Percentiles rank a stretch among this genome's conserved stretches.
phyloP scores from a whole-genome alignment of 2,888 invertebrate species.

The Plebejus melissa region DNA sequence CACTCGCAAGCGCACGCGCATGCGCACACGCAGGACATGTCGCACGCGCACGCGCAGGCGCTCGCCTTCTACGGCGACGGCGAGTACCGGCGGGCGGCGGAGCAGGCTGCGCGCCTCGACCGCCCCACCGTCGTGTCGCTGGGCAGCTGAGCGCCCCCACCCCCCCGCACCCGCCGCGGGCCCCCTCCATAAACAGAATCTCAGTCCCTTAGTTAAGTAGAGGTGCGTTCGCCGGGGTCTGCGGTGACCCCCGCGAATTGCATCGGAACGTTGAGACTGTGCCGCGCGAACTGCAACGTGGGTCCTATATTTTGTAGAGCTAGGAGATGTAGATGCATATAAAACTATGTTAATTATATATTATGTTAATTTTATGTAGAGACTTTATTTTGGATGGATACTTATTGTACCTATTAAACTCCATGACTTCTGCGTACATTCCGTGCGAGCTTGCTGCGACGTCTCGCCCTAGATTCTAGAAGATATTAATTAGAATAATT shows the following conservation, averaged over 20 bases:
- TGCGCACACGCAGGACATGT: conserved; percentile 47
- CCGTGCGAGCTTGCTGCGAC: conserved; percentile 40
- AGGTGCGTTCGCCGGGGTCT: conserved; percentile 45
- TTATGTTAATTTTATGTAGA: conserved; percentile 8
- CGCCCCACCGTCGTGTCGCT: conserved; percentile 76
- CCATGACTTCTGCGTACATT: conserved; percentile 71
- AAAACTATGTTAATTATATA: conserved; percentile 29
- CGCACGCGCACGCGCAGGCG: conserved; percentile 44
- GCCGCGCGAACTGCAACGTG: conserved; percentile 46
- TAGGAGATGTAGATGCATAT: conserved; percentile 32
- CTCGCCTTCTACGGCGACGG: conserved; percentile 52
- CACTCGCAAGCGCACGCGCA: conserved; percentile 45
- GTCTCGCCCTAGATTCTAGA: neutral
- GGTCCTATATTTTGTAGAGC: conserved; percentile 29
- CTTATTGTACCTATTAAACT: conserved; percentile 41
- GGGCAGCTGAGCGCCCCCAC: conserved; percentile 58
- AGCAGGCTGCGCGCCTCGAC: conserved; percentile 58
- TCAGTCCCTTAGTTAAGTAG: conserved; percentile 48
- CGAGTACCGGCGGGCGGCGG: conserved; percentile 52
- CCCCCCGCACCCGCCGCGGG: conserved; percentile 23
- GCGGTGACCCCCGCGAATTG: neutral
- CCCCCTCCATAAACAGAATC: conserved; percentile 47
- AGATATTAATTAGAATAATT: neutral
- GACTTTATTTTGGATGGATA: conserved; percentile 29
- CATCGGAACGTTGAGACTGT: conserved; percentile 50